Base-by-base conservation (phyloP, 2,113 vertebrate species). In the Gymnorhina tibicen region DNA sequence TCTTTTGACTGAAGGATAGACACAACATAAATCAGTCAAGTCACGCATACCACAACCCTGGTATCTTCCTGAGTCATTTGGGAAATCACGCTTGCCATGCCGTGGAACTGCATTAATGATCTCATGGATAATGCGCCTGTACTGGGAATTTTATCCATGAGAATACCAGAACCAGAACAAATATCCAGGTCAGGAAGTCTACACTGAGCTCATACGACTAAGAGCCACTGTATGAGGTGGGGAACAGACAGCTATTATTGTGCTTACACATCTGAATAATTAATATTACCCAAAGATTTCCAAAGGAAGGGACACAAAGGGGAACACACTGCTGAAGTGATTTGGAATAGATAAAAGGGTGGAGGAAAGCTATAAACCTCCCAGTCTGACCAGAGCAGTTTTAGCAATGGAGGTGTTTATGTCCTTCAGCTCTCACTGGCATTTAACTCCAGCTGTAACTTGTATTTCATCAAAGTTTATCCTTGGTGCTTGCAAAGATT, bases 1-100 rank as follows among this genome's bases (percentile, higher is more conserved):
- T 92, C 76, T 86, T 96, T 86, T 92, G 91, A 93, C 72, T 87
- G 91, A 95, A 93, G 73, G 68, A 70, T 37, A 85, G 76, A 75
- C 68, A 78, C 39, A 59, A 66, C 11, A 89, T 93, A 81, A 89
- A 81, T 89, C 80, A 96, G 84, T 72, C 86, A 87, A 85, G 86
- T 84, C 94, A 95, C 2, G 27, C 73, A 56, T 35, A 22, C 68
- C 74, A 49, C 59, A 92, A 24, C 35, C 79, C 52, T 66, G 60
- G 80, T 66, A 93, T 84, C 88, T 93, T 85, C 89, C 84, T 15
- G 2, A 63, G 47, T 89, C 94, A 92, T 93, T 91, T 89, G 94
- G 93, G 93, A 93, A 95, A 95, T 95, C 86, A 89, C 11, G 8
- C 68, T 52, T 75, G 63, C 47, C 83, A 72, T 0, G 0, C 76